Evolutionary conservation across 2,797 vertebrate genomes (phyloP).

Genomic region (Hydrocynus forskahlii): DNA sequence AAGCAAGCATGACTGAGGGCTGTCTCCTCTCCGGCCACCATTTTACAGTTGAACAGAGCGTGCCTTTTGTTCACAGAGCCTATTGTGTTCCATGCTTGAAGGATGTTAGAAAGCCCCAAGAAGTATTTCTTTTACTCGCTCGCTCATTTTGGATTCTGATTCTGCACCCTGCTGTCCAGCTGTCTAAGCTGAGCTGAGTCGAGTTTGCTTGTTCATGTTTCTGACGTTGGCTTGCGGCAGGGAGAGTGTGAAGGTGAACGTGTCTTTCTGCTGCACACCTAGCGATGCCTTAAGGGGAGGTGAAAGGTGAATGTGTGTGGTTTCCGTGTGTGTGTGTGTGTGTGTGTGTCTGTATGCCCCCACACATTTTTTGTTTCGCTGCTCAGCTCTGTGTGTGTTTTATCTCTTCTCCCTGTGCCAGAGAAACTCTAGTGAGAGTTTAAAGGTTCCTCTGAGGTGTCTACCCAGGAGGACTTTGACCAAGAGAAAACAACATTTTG

Average conservation of each 20-base stretch:
- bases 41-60: conserved; percentile 33
- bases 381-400: neutral
- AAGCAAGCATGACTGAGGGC: conserved; percentile 17
- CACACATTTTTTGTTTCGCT: conserved; percentile 13
- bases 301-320: conserved; percentile 14
- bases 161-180: conserved; percentile 11
- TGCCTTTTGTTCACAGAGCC: conserved; percentile 1
- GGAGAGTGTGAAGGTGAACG: conserved; percentile 39
- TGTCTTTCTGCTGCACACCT: conserved; percentile 28
- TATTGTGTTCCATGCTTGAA: conserved; percentile 22
- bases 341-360: neutral
- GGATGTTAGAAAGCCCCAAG: conserved; percentile 5
- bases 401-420: neutral
- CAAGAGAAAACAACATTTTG: neutral
- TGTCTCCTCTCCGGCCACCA: conserved; percentile 16
- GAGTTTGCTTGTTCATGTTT: conserved; percentile 19
- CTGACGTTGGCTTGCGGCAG: conserved; percentile 38
- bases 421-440: conserved; percentile 11
- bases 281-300: conserved; percentile 27
- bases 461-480: neutral
- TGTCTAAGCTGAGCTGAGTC: conserved; percentile 9
- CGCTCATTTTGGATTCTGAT: conserved; percentile 10
- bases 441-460: neutral
- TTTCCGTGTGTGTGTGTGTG: neutral
- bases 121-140: conserved; percentile 20